Base-by-base conservation (phyloP, 1,140 invertebrate genomes). In the Galleria mellonella region DNA sequence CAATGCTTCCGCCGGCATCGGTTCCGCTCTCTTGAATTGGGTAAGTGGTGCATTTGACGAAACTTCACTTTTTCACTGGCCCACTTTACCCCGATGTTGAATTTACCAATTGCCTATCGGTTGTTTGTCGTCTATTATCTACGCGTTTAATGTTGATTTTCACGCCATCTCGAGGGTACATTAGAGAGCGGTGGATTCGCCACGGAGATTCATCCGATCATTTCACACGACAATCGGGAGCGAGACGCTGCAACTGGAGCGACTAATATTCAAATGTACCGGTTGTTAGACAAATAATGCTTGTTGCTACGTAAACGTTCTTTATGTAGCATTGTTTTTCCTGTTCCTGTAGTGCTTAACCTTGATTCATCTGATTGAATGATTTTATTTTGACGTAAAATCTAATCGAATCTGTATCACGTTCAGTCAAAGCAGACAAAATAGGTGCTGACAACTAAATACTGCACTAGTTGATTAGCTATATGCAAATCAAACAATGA, bases 21-120 rank as follows among this genome's bases (percentile, higher is more conserved):
- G 81, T 84, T 84, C 72, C 81, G 77, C 81, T 84, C 75, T 81
- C 81, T 62, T 77, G 71, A 82, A 73, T 77, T 74, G 52, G 72
- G 67, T 79, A 78, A 82, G 69, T 79, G 63, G 73, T 72, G 72
- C 73, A 73, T 74, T 78, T 67, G 69, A 63, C 69, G 66, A 83
- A 74, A 72, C 76, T 79, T 79, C 74, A 79, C 76, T 81, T 79
- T 79, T 81, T 65, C 68, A 51, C 58, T 45, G 61, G 14, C 61
- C 64, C 55, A 64, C 58, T 71, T 72, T 60, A 54, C 32, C 29
- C 43, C 44, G 47, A 41, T 52, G 52, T 73, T 62, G 43, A 54
- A 51, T 55, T 57, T 49, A 58, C 51, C 45, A 55, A 61, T 66
- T 51, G 42, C 48, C 47, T 41, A 54, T 47, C 37, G 59, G 62